Evolutionary conservation across 1,140 invertebrate genomes (phyloP).

Genomic region (Habropoda laboriosa): DNA sequence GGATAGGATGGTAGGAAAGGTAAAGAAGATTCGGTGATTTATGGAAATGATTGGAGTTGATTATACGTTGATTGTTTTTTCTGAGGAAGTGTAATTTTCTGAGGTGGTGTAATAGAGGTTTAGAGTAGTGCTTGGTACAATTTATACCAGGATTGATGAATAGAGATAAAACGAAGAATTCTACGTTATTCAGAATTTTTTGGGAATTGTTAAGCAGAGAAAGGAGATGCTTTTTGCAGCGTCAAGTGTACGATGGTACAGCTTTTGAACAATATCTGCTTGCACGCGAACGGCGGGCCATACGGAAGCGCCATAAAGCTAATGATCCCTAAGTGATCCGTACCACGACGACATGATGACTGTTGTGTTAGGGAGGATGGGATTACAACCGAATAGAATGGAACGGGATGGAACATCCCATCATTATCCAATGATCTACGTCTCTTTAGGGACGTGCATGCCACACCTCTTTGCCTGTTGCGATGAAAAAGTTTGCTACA

Average conservation of each 20-base stretch:
- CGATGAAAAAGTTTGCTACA: constrained; percentile 10
- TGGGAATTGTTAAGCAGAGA: no score
- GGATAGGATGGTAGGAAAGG: background rate
- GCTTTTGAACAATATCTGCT: constrained; percentile 48
- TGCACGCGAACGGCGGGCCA: constrained; percentile 59
- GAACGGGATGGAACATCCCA: constrained; percentile 72
- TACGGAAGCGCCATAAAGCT: constrained; percentile 69
- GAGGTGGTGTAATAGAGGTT: no score
- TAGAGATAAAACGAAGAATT: no score
- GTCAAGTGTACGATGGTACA: background rate
- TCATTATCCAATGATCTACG: constrained; percentile 73
- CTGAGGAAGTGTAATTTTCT: no score
- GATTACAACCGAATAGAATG: constrained; percentile 67
- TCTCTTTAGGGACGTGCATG: constrained; percentile 62
- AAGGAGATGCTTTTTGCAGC: background rate
- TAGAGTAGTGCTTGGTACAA: background rate
- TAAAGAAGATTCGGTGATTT: no score
- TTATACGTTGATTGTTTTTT: no score
- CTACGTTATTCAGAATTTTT: no score
- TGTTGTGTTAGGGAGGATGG: constrained; percentile 66
- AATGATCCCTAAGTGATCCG: constrained; percentile 71
- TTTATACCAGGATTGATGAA: background rate
- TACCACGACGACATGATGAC: constrained; percentile 70
- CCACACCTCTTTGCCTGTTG: constrained; percentile 53
- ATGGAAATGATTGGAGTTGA: no score